A percentile compares a stretch with the other conserved stretches of the same genome.
phyloP scores from a whole-genome alignment of 1,140 invertebrate genomes.

The Ditylenchus dipsaci region DNA sequence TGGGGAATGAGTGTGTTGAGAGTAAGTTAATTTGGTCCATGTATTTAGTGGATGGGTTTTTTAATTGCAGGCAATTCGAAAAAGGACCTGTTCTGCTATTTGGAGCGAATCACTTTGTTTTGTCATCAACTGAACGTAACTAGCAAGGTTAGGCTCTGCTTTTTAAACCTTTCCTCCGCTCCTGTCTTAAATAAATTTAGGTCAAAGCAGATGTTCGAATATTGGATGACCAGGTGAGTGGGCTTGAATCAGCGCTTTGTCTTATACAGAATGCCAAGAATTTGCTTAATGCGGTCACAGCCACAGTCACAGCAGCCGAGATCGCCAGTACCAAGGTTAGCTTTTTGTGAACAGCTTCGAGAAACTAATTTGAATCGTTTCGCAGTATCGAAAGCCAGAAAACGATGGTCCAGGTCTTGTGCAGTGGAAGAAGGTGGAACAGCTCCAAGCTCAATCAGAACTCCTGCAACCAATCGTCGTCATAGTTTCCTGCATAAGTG shows the following conservation, averaged over 20 bases:
- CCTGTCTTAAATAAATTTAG: no score
- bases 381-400: no score
- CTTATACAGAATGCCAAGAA: conserved; percentile 99
- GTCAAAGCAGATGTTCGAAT: conserved; percentile 99
- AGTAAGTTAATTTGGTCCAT: conserved; percentile 72
- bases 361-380: no score
- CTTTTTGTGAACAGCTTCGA: no score
- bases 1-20: conserved; percentile 92
- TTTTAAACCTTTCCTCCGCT: no score
- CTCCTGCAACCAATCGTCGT: neutral
- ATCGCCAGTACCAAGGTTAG: conserved; percentile 85
- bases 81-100: conserved; percentile 89
- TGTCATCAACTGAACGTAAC: conserved; percentile 99
- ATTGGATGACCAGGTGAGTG: conserved; percentile 93
- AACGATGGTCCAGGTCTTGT: no score
- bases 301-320: conserved; percentile 94
- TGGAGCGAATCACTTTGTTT: conserved; percentile 90
- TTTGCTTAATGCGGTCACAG: conserved; percentile 96
- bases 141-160: conserved; percentile 64
- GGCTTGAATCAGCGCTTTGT: conserved; percentile 88
- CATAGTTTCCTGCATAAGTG: neutral
- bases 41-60: no score
- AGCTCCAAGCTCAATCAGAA: no score
- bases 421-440: no score
- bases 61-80: conserved; percentile 57